Conservation (phyloP, 2,113 vertebrate genomes). For the Eira barbara region DNA sequence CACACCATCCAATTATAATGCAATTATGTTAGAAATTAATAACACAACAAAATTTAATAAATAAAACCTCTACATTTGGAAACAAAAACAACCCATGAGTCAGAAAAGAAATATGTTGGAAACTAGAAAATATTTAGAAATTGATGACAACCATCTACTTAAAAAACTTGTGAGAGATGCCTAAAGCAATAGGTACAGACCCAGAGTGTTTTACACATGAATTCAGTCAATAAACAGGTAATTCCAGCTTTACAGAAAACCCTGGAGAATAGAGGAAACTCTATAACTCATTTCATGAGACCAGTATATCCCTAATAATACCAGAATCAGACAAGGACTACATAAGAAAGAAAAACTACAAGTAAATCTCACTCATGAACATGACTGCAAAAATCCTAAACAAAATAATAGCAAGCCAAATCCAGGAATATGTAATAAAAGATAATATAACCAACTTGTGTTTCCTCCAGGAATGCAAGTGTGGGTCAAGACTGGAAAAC, state of each 20-base stretch:
- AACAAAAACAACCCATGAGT: constrained; percentile 19
- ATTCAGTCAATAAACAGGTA: neutral
- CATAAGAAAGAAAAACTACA: neutral
- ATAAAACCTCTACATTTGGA: neutral
- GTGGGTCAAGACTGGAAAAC: neutral
- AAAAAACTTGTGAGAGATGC: neutral
- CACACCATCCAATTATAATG: neutral
- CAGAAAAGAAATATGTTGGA: neutral
- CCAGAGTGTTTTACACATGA: neutral
- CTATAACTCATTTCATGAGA: neutral
- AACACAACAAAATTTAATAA: neutral
- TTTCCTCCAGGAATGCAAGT: neutral
- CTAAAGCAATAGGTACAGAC: neutral
- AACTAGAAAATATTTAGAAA: neutral
- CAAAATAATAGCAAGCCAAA: constrained; percentile 25
- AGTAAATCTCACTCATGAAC: neutral
- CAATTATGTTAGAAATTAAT: neutral
- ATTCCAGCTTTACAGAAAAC: neutral
- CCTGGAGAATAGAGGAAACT: neutral
- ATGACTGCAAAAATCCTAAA: neutral
- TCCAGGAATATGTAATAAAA: neutral
- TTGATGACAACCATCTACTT: neutral
- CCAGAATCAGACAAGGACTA: neutral
- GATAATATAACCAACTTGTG: neutral
- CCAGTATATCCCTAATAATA: neutral